Evolutionary conservation across 2,113 vertebrate genomes (phyloP).

Genomic region (Probosciger aterrimus): DNA sequence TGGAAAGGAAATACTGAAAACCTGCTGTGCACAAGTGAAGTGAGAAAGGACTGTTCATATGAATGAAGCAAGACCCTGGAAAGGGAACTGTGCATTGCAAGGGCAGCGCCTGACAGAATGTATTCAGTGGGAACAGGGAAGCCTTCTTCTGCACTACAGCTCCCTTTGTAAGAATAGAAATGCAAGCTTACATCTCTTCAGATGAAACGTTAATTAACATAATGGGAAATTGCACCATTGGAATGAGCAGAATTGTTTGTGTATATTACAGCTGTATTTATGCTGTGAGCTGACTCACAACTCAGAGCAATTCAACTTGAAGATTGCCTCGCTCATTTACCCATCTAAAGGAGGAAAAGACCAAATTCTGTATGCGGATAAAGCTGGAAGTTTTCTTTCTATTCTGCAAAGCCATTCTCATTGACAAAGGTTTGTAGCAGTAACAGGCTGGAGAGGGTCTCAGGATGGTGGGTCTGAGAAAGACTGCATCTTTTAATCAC

Average conservation of each 20-base stretch:
- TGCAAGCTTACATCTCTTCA: neutral
- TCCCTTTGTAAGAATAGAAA: neutral
- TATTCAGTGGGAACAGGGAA: neutral
- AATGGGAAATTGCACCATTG: constrained; percentile 62
- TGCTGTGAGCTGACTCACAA: constrained; percentile 26
- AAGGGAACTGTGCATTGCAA: neutral
- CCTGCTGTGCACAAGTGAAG: neutral
- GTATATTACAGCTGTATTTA: constrained; percentile 56
- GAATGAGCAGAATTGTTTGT: neutral
- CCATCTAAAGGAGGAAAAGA: neutral
- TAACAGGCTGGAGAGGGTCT: neutral
- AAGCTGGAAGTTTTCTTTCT: neutral
- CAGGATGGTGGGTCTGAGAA: neutral
- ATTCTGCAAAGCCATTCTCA: neutral
- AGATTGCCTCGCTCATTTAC: neutral
- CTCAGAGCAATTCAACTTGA: neutral
- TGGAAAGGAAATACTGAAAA: neutral
- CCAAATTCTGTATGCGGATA: neutral
- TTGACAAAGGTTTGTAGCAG: neutral
- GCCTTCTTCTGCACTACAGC: neutral
- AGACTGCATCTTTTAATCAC: neutral
- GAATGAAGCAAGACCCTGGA: neutral
- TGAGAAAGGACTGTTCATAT: neutral
- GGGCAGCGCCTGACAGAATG: neutral
- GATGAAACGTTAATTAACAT: constrained; percentile 28